These are phyloP conservation scores for Motacilla tschutschensis DNA, from an alignment of 2,113 vertebrate species.

Conservation along the genomic window DNA sequence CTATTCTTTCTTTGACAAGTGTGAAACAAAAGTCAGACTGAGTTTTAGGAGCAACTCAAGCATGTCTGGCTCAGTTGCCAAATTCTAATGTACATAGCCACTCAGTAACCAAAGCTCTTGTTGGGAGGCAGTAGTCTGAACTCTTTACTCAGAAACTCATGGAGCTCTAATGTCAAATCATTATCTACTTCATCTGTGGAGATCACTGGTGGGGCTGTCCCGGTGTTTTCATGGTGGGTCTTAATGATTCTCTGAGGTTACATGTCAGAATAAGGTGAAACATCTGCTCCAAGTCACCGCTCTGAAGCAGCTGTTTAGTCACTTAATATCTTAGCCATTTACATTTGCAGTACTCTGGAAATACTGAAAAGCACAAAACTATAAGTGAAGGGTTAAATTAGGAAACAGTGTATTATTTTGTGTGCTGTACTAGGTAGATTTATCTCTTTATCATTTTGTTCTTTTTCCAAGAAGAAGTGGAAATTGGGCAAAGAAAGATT, in stretches of 20 bases:
- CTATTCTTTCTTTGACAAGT: neutral
- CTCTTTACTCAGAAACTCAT: neutral
- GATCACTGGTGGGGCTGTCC: neutral
- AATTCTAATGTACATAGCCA: neutral
- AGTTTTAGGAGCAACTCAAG: neutral
- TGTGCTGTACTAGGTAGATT: neutral
- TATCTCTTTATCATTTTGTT: constrained; percentile 8
- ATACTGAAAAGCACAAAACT: neutral
- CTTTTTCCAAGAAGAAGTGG: neutral
- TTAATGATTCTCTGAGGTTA: neutral
- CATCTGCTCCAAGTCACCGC: neutral
- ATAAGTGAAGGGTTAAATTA: neutral
- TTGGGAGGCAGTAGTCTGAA: neutral
- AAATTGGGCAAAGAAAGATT: neutral
- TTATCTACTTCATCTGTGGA: neutral
- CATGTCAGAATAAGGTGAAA: neutral
- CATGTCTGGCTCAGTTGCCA: neutral
- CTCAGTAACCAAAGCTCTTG: neutral
- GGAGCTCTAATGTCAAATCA: neutral
- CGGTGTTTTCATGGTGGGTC: neutral
- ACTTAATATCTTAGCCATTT: neutral
- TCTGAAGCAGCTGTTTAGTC: neutral
- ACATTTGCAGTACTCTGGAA: neutral
- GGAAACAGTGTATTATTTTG: neutral
- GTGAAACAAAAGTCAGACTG: neutral